Evolutionary conservation across 2,797 vertebrate species (phyloP).

Genomic region (Dermochelys coriacea): DNA sequence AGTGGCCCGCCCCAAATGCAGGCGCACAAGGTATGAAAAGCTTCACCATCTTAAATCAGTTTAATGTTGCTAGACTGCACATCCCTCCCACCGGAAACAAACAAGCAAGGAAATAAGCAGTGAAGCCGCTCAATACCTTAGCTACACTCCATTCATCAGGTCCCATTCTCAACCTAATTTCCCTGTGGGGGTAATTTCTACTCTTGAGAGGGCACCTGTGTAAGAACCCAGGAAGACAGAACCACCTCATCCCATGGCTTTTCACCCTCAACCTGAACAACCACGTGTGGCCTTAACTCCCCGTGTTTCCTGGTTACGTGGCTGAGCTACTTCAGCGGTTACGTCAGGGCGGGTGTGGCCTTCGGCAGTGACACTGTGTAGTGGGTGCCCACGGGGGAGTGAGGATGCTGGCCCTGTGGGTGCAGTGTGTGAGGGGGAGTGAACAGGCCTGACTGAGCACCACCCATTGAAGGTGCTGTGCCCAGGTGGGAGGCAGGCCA

Average conservation of each 20-base stretch:
- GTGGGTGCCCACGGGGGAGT: background rate
- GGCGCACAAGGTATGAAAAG: background rate
- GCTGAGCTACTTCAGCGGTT: background rate
- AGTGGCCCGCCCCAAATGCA: background rate
- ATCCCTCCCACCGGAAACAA: background rate
- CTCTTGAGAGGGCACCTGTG: background rate
- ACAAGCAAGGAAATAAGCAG: background rate
- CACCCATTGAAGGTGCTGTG: background rate
- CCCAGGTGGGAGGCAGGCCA: background rate
- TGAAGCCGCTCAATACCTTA: background rate
- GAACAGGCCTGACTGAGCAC: background rate
- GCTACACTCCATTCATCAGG: rapidly evolving
- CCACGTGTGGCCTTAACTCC: background rate
- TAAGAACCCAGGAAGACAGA: background rate
- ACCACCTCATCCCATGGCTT: background rate
- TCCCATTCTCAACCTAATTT: background rate
- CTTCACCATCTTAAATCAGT: background rate
- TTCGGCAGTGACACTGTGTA: background rate
- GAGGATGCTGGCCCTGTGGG: background rate
- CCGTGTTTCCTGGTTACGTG: background rate
- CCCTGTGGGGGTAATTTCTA: background rate
- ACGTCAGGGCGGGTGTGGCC: background rate
- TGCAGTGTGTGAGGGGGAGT: background rate
- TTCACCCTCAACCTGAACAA: background rate
- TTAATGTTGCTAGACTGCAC: background rate